phyloP scores from a whole-genome alignment of 1,140 invertebrate species.

The Mylabris phalerata region DNA sequence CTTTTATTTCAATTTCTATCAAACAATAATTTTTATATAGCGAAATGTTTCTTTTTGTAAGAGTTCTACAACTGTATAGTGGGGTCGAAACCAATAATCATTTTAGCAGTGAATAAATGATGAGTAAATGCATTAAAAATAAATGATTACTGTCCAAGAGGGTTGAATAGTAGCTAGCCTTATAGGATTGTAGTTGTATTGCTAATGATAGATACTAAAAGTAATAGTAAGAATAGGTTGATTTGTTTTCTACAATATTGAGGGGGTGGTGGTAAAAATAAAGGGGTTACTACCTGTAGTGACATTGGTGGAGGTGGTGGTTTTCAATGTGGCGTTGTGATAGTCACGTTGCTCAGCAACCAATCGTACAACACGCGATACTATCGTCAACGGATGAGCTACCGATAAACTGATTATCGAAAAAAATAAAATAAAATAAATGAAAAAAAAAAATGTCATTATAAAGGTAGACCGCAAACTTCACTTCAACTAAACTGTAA shows the following conservation, averaged over 20 bases:
- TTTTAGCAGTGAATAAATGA: slow-evolving; percentile 33
- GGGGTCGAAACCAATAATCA: slow-evolving; percentile 32
- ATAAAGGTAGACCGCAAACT: too few relatives aligned
- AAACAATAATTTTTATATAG: too few relatives aligned
- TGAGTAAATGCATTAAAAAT: slow-evolving; percentile 33
- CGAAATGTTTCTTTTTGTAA: too few relatives aligned
- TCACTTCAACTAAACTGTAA: too few relatives aligned
- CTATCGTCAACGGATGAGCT: slow-evolving; percentile 31
- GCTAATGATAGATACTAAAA: too few relatives aligned
- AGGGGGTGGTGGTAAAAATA: not conserved
- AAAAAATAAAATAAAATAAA: too few relatives aligned
- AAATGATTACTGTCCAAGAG: slow-evolving; percentile 17
- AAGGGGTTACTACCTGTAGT: too few relatives aligned
- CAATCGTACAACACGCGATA: slow-evolving; percentile 30
- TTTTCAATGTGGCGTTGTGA: slow-evolving; percentile 28
- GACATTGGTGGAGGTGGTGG: slow-evolving; percentile 3
- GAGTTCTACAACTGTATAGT: too few relatives aligned
- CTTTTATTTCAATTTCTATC: too few relatives aligned
- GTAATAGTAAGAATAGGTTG: too few relatives aligned
- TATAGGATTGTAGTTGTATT: too few relatives aligned
- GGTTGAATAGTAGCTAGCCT: not conserved
- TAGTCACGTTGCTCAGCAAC: slow-evolving; percentile 32
- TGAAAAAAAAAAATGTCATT: too few relatives aligned
- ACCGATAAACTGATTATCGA: slow-evolving; percentile 25
- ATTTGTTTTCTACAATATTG: not conserved